These are phyloP conservation scores for Etheostoma nigrum DNA, from an alignment of 2,797 vertebrate species.

Conservation along the genomic window DNA sequence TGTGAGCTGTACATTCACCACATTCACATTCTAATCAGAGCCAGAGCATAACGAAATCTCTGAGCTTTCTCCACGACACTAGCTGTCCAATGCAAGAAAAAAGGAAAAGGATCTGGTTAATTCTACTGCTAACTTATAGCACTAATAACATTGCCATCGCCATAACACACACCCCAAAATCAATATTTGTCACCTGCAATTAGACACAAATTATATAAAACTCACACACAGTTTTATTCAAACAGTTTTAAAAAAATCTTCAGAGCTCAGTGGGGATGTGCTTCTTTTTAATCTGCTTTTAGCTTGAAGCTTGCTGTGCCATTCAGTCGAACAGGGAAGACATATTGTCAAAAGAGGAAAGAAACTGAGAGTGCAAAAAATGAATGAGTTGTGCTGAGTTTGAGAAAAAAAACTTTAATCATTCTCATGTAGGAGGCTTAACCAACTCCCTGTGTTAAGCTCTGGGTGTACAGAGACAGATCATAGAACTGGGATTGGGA, in stretches of 20 bases:
- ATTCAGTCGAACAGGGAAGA: conserved; percentile 35
- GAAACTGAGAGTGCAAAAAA: conserved; percentile 21
- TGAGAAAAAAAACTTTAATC: conserved; percentile 52
- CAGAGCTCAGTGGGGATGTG: conserved; percentile 20
- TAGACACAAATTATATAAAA: conserved; percentile 26
- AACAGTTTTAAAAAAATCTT: conserved; percentile 34
- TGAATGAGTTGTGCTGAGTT: conserved; percentile 49
- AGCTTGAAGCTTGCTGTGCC: conserved; percentile 23
- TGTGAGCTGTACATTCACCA: no score
- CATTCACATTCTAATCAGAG: no score
- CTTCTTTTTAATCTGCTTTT: conserved; percentile 36
- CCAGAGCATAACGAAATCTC: no score
- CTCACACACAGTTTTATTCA: conserved; percentile 23
- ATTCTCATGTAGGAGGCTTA: conserved; percentile 41
- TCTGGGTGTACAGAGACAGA: conserved; percentile 14
- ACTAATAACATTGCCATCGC: no score
- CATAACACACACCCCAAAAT: neutral
- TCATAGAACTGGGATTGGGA: conserved; percentile 11
- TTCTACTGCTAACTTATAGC: no score
- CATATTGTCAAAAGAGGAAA: conserved; percentile 41
- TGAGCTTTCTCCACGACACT: no score
- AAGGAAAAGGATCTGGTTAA: no score
- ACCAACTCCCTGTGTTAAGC: conserved; percentile 22
- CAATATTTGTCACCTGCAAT: conserved; percentile 16
- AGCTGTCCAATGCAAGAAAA: no score